Conservation (phyloP, 2,888 invertebrate species). For the Amorpha juglandis region DNA sequence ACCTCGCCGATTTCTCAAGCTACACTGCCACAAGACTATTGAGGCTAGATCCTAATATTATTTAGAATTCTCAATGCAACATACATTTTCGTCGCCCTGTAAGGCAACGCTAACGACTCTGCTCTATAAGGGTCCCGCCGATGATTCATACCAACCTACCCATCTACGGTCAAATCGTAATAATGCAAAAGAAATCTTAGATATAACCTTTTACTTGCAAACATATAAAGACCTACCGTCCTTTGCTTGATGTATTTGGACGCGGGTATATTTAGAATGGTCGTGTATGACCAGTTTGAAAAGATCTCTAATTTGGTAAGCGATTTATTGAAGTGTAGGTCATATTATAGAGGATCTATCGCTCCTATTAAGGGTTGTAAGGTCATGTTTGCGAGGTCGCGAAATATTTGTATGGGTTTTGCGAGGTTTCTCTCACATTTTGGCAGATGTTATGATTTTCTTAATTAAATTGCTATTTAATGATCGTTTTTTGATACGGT, state of each 20-base stretch:
- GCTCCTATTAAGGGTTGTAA: slow-evolving; percentile 63
- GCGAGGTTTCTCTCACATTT: slow-evolving; percentile 9
- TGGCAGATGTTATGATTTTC: background rate
- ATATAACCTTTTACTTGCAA: slow-evolving; percentile 47
- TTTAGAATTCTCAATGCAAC: background rate
- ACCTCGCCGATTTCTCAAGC: no score
- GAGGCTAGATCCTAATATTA: background rate
- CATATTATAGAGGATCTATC: slow-evolving; percentile 32
- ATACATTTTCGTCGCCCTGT: slow-evolving; percentile 9
- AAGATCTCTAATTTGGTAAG: slow-evolving; percentile 40
- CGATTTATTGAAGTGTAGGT: slow-evolving; percentile 3
- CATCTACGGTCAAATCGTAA: slow-evolving; percentile 68
- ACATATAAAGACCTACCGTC: slow-evolving; percentile 6
- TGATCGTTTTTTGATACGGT: no score
- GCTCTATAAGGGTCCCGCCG: slow-evolving; percentile 44
- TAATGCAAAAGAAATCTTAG: slow-evolving; percentile 51
- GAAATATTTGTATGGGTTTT: slow-evolving; percentile 11
- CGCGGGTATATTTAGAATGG: slow-evolving; percentile 40
- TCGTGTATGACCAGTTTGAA: slow-evolving; percentile 34
- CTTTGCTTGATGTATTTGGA: slow-evolving; percentile 32
- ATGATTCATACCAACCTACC: slow-evolving; percentile 60
- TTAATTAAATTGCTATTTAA: background rate
- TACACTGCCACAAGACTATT: no score
- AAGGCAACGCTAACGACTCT: slow-evolving; percentile 42
- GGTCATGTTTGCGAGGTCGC: slow-evolving; percentile 36